Conservation (phyloP, 1,140 invertebrate species). For the Pachyrhynchus sulphureomaculatus region DNA sequence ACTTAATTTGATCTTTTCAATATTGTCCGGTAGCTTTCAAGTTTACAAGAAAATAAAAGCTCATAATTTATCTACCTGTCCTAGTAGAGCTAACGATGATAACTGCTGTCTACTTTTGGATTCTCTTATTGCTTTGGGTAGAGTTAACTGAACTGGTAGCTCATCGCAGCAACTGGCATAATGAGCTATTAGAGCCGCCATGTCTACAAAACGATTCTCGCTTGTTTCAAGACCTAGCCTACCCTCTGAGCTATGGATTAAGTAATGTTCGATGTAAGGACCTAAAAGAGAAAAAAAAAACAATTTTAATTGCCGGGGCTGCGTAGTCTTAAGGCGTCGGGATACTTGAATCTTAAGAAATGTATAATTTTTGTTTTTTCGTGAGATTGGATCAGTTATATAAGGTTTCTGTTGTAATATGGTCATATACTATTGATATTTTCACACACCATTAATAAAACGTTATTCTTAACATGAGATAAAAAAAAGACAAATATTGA, state of each 20-base stretch:
- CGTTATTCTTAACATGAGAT: too few relatives aligned
- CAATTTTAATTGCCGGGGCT: background rate
- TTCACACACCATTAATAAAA: too few relatives aligned
- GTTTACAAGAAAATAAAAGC: too few relatives aligned
- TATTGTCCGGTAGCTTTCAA: too few relatives aligned
- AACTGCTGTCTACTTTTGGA: slow-evolving; percentile 88
- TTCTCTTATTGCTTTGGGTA: slow-evolving; percentile 80
- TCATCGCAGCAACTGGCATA: slow-evolving; percentile 94
- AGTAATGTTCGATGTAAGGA: slow-evolving; percentile 92
- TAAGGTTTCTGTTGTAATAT: too few relatives aligned
- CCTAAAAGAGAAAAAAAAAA: slow-evolving; percentile 52
- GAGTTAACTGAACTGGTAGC: slow-evolving; percentile 83
- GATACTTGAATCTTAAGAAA: background rate
- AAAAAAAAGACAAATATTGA: too few relatives aligned
- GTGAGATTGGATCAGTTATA: too few relatives aligned
- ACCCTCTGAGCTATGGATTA: slow-evolving; percentile 82
- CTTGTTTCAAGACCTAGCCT: slow-evolving; percentile 89
- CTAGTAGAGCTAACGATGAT: slow-evolving; percentile 83
- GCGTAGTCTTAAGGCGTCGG: background rate
- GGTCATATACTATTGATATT: too few relatives aligned
- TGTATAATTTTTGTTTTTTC: background rate
- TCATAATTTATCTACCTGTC: too few relatives aligned
- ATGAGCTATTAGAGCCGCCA: slow-evolving; percentile 88
- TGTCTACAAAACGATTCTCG: slow-evolving; percentile 87
- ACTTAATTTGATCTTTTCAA: too few relatives aligned